Evolutionary conservation across 2,797 vertebrate species (phyloP).

Genomic region (Knipowitschia caucasica): DNA sequence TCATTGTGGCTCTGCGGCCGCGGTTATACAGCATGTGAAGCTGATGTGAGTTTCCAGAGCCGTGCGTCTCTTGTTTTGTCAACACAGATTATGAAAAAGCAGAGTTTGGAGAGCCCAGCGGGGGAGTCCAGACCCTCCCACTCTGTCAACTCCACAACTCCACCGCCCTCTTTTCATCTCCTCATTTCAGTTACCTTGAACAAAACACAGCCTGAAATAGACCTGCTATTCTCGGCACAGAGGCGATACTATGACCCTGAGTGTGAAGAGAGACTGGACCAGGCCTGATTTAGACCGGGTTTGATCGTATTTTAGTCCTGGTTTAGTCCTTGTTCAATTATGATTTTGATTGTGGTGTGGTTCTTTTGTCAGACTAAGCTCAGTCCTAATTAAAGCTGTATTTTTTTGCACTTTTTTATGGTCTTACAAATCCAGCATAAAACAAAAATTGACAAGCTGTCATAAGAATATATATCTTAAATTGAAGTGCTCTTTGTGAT

Average conservation of each 20-base stretch:
- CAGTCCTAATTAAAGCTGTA: background rate
- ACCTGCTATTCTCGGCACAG: conserved; percentile 2
- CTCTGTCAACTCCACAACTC: conserved; percentile 22
- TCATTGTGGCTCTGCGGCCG: no score
- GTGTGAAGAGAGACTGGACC: conserved; percentile 5
- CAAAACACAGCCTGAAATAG: conserved; percentile 4
- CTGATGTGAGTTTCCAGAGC: conserved; percentile 42
- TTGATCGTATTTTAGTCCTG: background rate
- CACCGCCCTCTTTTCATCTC: conserved; percentile 19
- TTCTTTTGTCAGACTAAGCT: background rate
- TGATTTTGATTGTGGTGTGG: background rate
- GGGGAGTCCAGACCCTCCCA: conserved; percentile 15
- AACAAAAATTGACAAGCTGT: no score
- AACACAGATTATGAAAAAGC: conserved; percentile 65
- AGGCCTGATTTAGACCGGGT: background rate
- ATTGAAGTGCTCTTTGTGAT: no score
- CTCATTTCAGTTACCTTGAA: conserved; percentile 17
- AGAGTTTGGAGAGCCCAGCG: conserved; percentile 19
- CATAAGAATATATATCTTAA: no score
- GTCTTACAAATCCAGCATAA: no score
- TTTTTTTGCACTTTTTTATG: no score
- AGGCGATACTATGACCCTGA: conserved; percentile 15
- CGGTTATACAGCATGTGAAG: no score
- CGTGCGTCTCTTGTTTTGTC: conserved; percentile 60
- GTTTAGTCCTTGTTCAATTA: background rate